These are phyloP conservation scores for Eulithis testata DNA, from an alignment of 2,888 invertebrate species.

Conservation along the genomic window DNA sequence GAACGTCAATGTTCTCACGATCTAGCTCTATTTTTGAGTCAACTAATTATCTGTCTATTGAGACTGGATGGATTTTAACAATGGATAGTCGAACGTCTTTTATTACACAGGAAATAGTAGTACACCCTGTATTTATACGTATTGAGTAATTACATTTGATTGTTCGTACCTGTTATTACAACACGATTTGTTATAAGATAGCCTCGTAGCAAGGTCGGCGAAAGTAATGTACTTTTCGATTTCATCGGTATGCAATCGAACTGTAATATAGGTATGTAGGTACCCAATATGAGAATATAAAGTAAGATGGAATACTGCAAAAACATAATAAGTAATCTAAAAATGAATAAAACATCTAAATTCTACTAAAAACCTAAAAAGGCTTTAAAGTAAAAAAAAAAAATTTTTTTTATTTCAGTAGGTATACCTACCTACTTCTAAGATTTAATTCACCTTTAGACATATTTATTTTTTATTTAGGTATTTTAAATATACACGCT, in stretches of 20 bases:
- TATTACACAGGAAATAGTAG: background rate
- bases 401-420: too few species aligned
- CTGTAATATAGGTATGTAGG: background rate
- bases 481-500: too few species aligned
- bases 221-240: constrained; percentile 63
- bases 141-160: constrained; percentile 65
- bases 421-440: too few species aligned
- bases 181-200: constrained; percentile 60
- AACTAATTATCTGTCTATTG: too few species aligned
- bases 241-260: constrained; percentile 49
- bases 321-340: too few species aligned
- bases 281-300: too few species aligned
- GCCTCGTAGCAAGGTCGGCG: constrained; percentile 66
- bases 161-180: constrained; percentile 58
- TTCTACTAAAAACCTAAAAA: too few species aligned
- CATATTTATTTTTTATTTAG: too few species aligned
- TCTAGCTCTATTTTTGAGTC: background rate
- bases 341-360: too few species aligned
- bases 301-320: background rate
- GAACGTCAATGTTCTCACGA: background rate
- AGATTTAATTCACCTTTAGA: too few species aligned
- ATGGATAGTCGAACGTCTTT: background rate
- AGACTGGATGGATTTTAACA: too few species aligned
- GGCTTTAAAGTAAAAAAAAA: too few species aligned
- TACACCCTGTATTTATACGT: constrained; percentile 39